Evolutionary conservation across 1,140 invertebrate genomes (phyloP), one percentile per base, ranked within the genome.

Genomic region (Papilio glaucus): DNA sequence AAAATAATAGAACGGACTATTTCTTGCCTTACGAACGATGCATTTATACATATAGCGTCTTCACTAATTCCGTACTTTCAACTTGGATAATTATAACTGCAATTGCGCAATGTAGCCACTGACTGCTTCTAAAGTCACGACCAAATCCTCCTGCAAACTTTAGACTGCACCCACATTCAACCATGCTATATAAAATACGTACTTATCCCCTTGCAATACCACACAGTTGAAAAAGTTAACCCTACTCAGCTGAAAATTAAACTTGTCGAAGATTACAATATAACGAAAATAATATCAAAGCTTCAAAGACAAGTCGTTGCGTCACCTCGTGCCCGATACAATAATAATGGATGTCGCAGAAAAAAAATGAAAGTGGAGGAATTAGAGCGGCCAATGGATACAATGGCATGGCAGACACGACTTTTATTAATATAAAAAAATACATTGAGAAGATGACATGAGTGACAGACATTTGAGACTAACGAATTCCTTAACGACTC

Each of bases 251-350:
- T 29, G 71, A 10, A 77, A 77, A 77, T 15, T 74, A 73, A 71
- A 42, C 21, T 81, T 77, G 82, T 79, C 37, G 53, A 29, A 67
- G 68, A 82, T n/a, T 79, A 89, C 82, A 87, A 89, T 86, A 85
- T 84, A 85, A 76, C 85, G 87, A 92, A 91, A 92, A 92, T 92
- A 90, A 92, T 92, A 91, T 92, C 89, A 92, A 92, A 91, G 89
- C 86, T 87, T 82, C 83, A 86, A 87, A 90, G 83, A 85, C 81
- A 80, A 76, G 73, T 67, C 79, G 83, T 92, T 92, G 85, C 88
- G 74, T 86, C 91, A 92, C 90, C 90, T 92, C 90, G 90, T 89
- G 77, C 89, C 78, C 87, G 85, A 92, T 92, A 89, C 84, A 86
- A 89, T 92, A 88, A 91, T 91, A 84, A 85, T 86, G 78, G 90